Evolutionary conservation across 2,888 invertebrate genomes (phyloP), one percentile per base, ranked within the genome.

Genomic region (Epicampocera succincta): DNA sequence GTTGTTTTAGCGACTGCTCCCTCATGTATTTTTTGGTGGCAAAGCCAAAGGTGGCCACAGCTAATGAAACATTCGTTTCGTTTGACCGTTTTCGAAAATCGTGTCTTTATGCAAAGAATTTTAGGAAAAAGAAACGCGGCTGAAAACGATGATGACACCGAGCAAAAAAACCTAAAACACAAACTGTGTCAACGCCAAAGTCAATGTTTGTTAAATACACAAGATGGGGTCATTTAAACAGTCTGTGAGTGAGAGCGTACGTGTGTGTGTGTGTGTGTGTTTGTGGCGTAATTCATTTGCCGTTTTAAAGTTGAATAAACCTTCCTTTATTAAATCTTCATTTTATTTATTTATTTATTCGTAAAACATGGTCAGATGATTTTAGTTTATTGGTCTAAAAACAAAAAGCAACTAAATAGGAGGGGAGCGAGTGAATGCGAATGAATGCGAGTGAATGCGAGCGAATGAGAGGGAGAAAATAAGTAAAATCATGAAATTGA

Each of bases 111-210:
- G 71, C 52, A 44, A 44, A 38, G 46, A 50, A 54, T 58, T 12
- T 17, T 25, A 21, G 11, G 48, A 60, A 71, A 48, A 33, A 19
- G 46, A 75, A 75, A 66, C 19, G 13, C 44, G 58, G 42, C 19
- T 68, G 25, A 50, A 50, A 19, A n/a, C 44, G 50, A 61, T 44
- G 72, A 60, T 15, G 56, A 54, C n/a, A 1, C 29, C 8, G 15
- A 38, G 8, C n/a, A 21, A 46, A 42, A 11, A n/a, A 38, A 42
- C 12, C 1, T 0, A 38, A 61, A 56, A 69, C 19, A 54, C 29
- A 71, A 81, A 82, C 65, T 78, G 69, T 82, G 81, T 82, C 81
- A 82, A 82, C 81, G 78, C 81, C 81, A 82, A 82, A 82, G 81
- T 78, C 78, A 82, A 82, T 82, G 74, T 82, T 82, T 78, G 58